phyloP scores from a whole-genome alignment of 37 sponge, comb jelly and placozoan genomes.

The Geodia barretti region DNA sequence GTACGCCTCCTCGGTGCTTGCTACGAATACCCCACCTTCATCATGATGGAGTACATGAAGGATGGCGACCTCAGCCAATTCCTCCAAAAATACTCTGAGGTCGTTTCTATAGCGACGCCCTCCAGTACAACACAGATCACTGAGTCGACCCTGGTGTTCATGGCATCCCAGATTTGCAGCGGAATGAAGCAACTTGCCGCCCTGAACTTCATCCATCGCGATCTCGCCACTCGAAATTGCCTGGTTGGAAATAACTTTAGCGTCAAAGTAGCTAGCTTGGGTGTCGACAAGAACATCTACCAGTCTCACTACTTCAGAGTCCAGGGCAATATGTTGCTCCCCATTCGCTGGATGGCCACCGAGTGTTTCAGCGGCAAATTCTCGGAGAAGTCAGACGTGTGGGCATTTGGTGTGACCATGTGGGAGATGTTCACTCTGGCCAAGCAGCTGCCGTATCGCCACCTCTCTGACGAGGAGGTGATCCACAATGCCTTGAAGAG shows the following conservation, averaged over 20 bases:
- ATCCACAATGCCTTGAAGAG: slow-evolving; percentile 60
- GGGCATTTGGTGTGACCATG: slow-evolving; percentile 83
- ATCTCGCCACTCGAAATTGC: too few species aligned
- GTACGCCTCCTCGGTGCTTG: slow-evolving; percentile 60
- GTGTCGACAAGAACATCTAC: slow-evolving; percentile 81
- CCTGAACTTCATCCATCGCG: slow-evolving; percentile 56
- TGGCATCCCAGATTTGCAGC: slow-evolving; percentile 49
- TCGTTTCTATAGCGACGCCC: background rate
- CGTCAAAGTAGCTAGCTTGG: slow-evolving; percentile 88
- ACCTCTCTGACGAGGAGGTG: slow-evolving; percentile 70
- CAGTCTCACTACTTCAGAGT: slow-evolving; percentile 60
- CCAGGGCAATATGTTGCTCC: slow-evolving; percentile 57
- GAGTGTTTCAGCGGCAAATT: slow-evolving; percentile 86
- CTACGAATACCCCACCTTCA: slow-evolving; percentile 27
- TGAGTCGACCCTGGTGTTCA: slow-evolving; percentile 27
- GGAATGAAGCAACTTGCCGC: slow-evolving; percentile 67
- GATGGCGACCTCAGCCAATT: slow-evolving; percentile 71
- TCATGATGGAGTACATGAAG: slow-evolving; percentile 79
- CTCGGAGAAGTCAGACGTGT: slow-evolving; percentile 81
- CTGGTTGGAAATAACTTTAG: too few species aligned
- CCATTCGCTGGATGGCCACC: slow-evolving; percentile 84
- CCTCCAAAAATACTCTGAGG: too few species aligned
- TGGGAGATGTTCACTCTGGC: slow-evolving; percentile 85
- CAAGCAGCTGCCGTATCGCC: slow-evolving; percentile 59
- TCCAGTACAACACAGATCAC: slow-evolving; percentile 10